Evolutionary conservation across 2,797 vertebrate genomes (phyloP).

Genomic region (Myripristis jacobus): DNA sequence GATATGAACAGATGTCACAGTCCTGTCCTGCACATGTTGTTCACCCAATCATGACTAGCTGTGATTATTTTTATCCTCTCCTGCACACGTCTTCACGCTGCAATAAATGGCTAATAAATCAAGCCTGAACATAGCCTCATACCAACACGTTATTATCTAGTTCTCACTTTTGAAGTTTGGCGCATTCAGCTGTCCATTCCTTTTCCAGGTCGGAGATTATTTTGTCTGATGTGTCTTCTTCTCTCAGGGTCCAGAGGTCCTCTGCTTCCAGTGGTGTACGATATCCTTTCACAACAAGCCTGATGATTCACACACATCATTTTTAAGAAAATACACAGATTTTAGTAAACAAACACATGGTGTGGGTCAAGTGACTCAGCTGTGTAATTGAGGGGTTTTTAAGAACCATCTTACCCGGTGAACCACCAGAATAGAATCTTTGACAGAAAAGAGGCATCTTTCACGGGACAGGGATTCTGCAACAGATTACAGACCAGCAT

Average conservation of each 20-base stretch:
- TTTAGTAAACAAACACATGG: conserved; percentile 70
- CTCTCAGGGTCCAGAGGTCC: conserved; percentile 90
- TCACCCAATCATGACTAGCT: not conserved
- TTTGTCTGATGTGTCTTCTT: conserved; percentile 88
- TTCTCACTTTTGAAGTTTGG: conserved; percentile 85
- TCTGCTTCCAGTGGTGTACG: conserved; percentile 81
- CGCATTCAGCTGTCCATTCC: conserved; percentile 84
- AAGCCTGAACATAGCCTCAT: not conserved
- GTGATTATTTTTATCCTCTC: conserved; percentile 5
- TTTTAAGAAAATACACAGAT: conserved; percentile 58
- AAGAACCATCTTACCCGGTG: conserved; percentile 88
- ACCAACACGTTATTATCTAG: not conserved
- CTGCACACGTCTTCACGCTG: not conserved
- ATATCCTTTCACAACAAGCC: conserved; percentile 91
- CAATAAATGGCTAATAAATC: not conserved
- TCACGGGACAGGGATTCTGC: conserved; percentile 93
- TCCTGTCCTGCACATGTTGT: conserved; percentile 21
- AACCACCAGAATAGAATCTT: conserved; percentile 98
- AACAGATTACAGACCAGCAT: conserved; percentile 74
- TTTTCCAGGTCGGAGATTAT: conserved; percentile 88
- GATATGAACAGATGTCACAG: conserved; percentile 1
- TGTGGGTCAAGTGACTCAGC: conserved; percentile 63
- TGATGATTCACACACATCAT: conserved; percentile 70
- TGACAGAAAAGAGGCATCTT: conserved; percentile 91
- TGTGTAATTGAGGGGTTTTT: conserved; percentile 51